Conservation (phyloP, 2,888 invertebrate genomes). For the Teleogryllus oceanicus region DNA sequence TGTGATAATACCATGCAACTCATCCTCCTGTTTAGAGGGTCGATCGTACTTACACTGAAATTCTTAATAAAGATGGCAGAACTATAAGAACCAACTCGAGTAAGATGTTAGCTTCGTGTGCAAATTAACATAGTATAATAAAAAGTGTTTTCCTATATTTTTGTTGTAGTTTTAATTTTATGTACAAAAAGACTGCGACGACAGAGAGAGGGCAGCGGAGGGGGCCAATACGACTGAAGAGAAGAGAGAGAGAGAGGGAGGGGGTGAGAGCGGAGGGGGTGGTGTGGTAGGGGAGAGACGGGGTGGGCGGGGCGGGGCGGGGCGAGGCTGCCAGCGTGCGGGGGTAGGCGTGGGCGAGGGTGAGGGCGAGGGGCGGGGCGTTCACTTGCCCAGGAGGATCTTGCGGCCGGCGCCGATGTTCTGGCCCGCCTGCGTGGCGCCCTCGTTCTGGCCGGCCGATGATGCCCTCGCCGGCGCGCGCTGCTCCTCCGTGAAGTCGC, state of each 20-base stretch:
- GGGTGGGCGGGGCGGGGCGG: background rate
- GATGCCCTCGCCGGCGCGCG: constrained; percentile 78
- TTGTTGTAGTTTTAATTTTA: constrained; percentile 7
- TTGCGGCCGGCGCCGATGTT: constrained; percentile 88
- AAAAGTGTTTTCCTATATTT: constrained; percentile 10
- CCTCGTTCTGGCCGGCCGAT: constrained; percentile 96
- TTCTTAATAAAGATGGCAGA: background rate
- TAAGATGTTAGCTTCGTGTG: background rate
- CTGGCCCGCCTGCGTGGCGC: constrained; percentile 87
- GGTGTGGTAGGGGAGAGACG: background rate
- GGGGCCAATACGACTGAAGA: background rate
- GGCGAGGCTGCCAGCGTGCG: constrained; percentile 33
- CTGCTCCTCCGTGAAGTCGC: constrained; percentile 90
- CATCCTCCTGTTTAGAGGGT: constrained; percentile 19
- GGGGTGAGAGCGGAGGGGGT: background rate
- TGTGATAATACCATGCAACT: constrained; percentile 11
- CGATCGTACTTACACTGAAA: constrained; percentile 22
- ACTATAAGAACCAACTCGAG: background rate
- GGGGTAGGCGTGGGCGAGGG: constrained; percentile 18
- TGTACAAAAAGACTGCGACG: background rate
- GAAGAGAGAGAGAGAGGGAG: background rate
- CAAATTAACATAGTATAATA: background rate
- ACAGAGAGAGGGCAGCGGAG: background rate
- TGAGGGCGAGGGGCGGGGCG: constrained; percentile 34
- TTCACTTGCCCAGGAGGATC: constrained; percentile 82